phyloP scores from a whole-genome alignment of 2,888 invertebrate genomes.

The Bursaphelenchus okinawaensis region DNA sequence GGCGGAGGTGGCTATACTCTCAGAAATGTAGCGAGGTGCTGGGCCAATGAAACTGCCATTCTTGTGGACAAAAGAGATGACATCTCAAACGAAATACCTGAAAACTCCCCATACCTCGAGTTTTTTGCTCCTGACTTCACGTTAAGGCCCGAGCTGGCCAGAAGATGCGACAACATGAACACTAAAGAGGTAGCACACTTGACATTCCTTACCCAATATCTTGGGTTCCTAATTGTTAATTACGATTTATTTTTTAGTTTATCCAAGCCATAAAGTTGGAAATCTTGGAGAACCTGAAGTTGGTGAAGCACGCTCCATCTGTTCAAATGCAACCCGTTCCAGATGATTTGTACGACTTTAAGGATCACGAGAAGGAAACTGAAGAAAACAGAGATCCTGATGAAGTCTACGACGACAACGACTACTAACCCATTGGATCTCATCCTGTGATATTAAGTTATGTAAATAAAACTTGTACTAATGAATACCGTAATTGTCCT shows the following conservation, averaged over 20 bases:
- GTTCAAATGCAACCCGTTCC: conserved; percentile 79
- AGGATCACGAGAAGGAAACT: conserved; percentile 1
- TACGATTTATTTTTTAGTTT: conserved; percentile 65
- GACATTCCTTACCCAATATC: no score
- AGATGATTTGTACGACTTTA: conserved; percentile 29
- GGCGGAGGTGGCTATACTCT: conserved; percentile 87
- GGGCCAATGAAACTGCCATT: conserved; percentile 96
- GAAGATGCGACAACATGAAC: conserved; percentile 81
- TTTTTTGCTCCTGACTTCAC: conserved; percentile 96
- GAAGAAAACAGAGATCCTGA: conserved; percentile 6
- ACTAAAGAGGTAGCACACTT: conserved; percentile 67
- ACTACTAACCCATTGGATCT: no score
- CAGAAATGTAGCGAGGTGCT: conserved; percentile 92
- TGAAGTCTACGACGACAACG: conserved; percentile 2
- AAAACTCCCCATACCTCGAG: conserved; percentile 72
- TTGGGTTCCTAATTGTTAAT: neutral
- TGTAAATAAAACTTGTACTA: no score
- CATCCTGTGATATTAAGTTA: no score
- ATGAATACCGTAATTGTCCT: no score
- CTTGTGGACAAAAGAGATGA: conserved; percentile 74
- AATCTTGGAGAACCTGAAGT: conserved; percentile 84
- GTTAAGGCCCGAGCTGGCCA: conserved; percentile 84
- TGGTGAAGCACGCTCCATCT: conserved; percentile 76
- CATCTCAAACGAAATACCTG: conserved; percentile 85
- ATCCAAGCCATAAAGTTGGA: conserved; percentile 79